Conservation (phyloP, 2,797 vertebrate genomes). For the Decapterus maruadsi region DNA sequence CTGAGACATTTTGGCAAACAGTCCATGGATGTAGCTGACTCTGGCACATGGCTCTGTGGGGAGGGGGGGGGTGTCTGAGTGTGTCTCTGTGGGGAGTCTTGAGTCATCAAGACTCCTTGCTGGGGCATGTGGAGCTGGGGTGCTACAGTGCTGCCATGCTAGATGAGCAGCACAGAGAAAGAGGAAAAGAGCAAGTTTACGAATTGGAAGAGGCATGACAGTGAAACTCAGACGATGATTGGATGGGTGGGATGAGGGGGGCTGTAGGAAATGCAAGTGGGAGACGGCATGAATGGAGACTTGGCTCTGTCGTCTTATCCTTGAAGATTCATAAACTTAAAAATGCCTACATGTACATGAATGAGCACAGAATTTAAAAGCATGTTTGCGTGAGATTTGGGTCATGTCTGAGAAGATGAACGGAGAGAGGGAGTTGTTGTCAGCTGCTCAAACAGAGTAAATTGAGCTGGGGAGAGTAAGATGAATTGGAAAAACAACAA, state of each 20-base stretch:
- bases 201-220: slow-evolving; percentile 7
- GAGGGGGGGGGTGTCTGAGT: slow-evolving; percentile 30
- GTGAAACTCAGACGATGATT: slow-evolving; percentile 7
- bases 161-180: slow-evolving; percentile 15
- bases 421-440: background rate
- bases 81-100: slow-evolving; percentile 27
- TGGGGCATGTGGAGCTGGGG: slow-evolving; percentile 11
- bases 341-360: slow-evolving; percentile 1
- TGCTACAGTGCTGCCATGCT: background rate
- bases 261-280: slow-evolving; percentile 1
- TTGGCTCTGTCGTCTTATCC: slow-evolving; percentile 9
- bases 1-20: slow-evolving; percentile 18
- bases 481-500: background rate
- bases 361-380: slow-evolving; percentile 3
- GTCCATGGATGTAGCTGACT: slow-evolving; percentile 28
- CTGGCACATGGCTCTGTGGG: slow-evolving; percentile 16
- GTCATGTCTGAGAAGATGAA: background rate
- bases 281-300: slow-evolving; percentile 1
- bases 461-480: background rate
- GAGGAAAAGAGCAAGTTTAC: slow-evolving; percentile 13
- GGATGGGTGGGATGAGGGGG: background rate
- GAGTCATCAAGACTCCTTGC: slow-evolving; percentile 28
- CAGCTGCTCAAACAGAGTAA: background rate
- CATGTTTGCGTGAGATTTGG: background rate
- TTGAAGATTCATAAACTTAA: background rate